These are phyloP conservation scores for Huso huso DNA, from an alignment of 2,797 vertebrate species.

Conservation along the genomic window DNA sequence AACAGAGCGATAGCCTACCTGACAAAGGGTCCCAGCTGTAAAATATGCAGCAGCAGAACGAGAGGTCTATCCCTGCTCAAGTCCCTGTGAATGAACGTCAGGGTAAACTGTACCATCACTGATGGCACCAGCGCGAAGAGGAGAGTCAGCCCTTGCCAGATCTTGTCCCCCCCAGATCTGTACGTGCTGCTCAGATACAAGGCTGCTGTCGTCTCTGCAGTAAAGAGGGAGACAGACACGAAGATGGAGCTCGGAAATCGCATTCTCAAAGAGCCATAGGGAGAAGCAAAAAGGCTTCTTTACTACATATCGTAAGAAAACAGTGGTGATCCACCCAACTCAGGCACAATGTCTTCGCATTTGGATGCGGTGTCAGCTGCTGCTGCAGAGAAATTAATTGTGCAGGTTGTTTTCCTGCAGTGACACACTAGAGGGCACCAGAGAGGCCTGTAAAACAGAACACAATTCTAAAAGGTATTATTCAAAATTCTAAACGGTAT, in stretches of 20 bases:
- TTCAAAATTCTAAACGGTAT: no score
- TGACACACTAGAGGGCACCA: no score
- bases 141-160: slow-evolving; percentile 87
- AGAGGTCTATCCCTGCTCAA: slow-evolving; percentile 86
- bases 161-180: slow-evolving; percentile 73
- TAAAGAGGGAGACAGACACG: slow-evolving; percentile 82
- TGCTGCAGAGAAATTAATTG: no score
- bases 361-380: no score
- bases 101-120: slow-evolving; percentile 84
- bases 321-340: no score
- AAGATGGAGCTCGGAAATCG: slow-evolving; percentile 87
- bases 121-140: slow-evolving; percentile 86
- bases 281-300: not conserved
- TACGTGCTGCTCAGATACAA: slow-evolving; percentile 87
- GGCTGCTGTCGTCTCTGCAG: slow-evolving; percentile 79
- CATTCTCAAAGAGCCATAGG: slow-evolving; percentile 70
- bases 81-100: slow-evolving; percentile 92
- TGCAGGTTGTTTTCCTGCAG: no score
- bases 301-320: no score
- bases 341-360: no score
- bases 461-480: no score
- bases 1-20: slow-evolving; percentile 56
- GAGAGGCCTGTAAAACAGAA: no score
- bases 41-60: slow-evolving; percentile 83
- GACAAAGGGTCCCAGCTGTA: slow-evolving; percentile 88